phyloP scores from a whole-genome alignment of 2,888 invertebrate genomes.

The Theretra japonica region DNA sequence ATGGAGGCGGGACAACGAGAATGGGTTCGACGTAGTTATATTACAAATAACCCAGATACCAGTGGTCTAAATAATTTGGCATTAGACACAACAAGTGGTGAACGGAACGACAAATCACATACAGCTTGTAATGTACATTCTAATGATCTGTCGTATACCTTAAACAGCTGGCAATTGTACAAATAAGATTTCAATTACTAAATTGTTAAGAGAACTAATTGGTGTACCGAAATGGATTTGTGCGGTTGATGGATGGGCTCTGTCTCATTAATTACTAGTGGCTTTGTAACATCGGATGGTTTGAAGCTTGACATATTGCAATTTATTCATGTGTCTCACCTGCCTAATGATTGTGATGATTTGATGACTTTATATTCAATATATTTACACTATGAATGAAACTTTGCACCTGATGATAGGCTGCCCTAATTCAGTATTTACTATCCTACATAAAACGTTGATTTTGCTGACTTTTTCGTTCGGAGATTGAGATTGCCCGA shows the following conservation, averaged over 20 bases:
- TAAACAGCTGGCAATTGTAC: constrained; percentile 7
- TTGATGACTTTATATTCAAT: too few relatives aligned
- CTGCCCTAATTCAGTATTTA: too few relatives aligned
- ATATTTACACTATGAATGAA: too few relatives aligned
- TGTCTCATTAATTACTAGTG: not conserved
- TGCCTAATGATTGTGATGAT: too few relatives aligned
- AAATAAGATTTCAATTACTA: constrained; percentile 18
- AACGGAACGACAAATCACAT: constrained; percentile 21
- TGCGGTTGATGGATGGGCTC: not conserved
- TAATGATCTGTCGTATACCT: constrained; percentile 13
- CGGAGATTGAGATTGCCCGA: too few relatives aligned
- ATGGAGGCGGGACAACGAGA: not conserved
- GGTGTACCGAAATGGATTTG: not conserved
- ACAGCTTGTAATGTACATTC: constrained; percentile 21
- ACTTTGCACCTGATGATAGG: too few relatives aligned
- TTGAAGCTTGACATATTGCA: not conserved
- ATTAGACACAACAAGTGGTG: constrained; percentile 17
- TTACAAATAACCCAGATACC: not conserved
- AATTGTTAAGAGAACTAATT: constrained; percentile 16
- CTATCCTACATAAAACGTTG: too few relatives aligned
- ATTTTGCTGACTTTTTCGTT: too few relatives aligned
- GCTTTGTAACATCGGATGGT: not conserved
- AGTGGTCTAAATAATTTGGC: constrained; percentile 20
- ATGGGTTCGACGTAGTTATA: constrained; percentile 6
- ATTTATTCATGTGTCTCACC: too few relatives aligned